Evolutionary conservation across 2,113 vertebrate species (phyloP).

Genomic region (Anoplopoma fimbria): DNA sequence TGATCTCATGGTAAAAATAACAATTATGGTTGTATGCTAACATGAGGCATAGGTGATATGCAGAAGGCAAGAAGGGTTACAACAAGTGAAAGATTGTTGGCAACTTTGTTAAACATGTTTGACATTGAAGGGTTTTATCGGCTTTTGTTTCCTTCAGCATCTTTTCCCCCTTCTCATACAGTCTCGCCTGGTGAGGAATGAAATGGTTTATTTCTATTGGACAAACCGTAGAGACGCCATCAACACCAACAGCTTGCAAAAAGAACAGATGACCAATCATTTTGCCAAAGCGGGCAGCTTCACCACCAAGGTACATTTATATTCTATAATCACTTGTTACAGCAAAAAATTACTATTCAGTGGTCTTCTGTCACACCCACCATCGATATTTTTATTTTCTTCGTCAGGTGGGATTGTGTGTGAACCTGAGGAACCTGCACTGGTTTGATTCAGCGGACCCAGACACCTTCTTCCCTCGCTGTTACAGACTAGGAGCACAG

Average conservation of each 20-base stretch:
- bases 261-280: constrained; percentile 90
- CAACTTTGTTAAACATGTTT: not conserved
- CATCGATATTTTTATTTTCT: not conserved
- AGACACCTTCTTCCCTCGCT: constrained; percentile 91
- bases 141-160: too few relatives aligned
- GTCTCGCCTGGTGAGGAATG: constrained; percentile 87
- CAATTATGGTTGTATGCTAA: not conserved
- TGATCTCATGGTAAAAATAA: constrained; percentile 86
- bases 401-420: constrained; percentile 88
- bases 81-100: not conserved
- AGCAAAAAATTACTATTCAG: not conserved
- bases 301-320: constrained; percentile 87
- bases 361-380: not conserved
- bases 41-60: not conserved
- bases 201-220: constrained; percentile 91
- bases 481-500: constrained; percentile 85
- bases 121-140: not conserved
- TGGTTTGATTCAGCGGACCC: constrained; percentile 90
- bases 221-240: constrained; percentile 77
- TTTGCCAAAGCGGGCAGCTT: constrained; percentile 84
- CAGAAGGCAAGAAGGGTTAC: not conserved
- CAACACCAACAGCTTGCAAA: constrained; percentile 79
- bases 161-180: constrained; percentile 47
- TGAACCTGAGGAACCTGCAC: constrained; percentile 88
- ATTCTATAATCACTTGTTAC: not conserved